A percentile compares a stretch with the other conserved stretches of the same genome.
These are phyloP conservation scores for Cephalopterus ornatus DNA, from an alignment of 2,113 vertebrate genomes.

Conservation along the genomic window DNA sequence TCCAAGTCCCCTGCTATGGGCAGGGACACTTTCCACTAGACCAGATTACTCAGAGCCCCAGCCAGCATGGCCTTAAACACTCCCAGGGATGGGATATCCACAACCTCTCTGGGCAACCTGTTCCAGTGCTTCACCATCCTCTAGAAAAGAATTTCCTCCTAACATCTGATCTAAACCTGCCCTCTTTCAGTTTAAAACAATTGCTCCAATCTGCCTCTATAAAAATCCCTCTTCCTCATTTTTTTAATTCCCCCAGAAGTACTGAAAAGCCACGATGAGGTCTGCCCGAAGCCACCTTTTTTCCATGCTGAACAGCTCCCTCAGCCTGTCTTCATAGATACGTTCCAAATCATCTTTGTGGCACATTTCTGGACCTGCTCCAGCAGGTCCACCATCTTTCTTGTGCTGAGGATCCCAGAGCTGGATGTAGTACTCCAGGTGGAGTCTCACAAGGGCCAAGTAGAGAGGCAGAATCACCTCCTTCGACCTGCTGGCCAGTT, in stretches of 20 bases:
- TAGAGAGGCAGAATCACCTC: not conserved
- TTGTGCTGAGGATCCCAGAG: not conserved
- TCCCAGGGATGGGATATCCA: not conserved
- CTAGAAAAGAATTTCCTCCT: not conserved
- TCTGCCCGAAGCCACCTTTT: not conserved
- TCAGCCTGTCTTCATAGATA: not conserved
- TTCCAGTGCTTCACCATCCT: not conserved
- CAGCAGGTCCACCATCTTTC: not conserved
- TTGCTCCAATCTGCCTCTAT: not conserved
- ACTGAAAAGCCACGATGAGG: not conserved
- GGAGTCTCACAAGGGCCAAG: not conserved
- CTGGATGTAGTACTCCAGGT: not conserved
- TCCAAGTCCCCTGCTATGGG: not conserved
- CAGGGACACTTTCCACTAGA: not conserved
- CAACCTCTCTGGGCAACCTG: not conserved
- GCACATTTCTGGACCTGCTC: not conserved
- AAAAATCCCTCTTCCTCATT: not conserved
- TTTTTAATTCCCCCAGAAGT: not conserved
- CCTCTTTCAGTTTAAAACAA: not conserved
- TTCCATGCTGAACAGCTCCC: not conserved
- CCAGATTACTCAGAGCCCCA: too few species aligned
- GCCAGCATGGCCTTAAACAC: not conserved
- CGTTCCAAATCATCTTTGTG: not conserved
- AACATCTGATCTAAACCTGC: not conserved
- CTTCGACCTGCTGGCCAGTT: accelerated